phyloP scores from a whole-genome alignment of 2,797 vertebrate species.

The Gallirallus australis region DNA sequence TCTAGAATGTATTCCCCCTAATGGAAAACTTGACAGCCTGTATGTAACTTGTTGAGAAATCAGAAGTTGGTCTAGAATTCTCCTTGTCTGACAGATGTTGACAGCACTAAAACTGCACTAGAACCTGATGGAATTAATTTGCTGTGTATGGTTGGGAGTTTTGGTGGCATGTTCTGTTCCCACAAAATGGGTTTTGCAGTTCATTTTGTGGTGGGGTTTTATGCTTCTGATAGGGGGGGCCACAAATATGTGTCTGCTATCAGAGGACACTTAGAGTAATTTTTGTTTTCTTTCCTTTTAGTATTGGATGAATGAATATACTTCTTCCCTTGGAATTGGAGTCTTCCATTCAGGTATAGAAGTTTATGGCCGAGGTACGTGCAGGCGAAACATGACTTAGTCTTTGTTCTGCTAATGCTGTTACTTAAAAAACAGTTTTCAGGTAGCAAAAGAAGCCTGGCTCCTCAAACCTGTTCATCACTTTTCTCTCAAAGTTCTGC shows the following conservation, averaged over 20 bases:
- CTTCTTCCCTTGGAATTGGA: conserved; percentile 96
- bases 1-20: not conserved
- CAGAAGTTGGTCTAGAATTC: not conserved
- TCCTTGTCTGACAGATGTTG: not conserved
- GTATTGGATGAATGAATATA: conserved; percentile 99
- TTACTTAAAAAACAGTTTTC: not conserved
- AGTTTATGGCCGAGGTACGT: conserved; percentile 96
- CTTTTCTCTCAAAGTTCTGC: not conserved
- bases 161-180: not conserved
- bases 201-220: not conserved
- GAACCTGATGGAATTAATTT: not conserved
- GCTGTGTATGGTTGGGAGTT: not conserved
- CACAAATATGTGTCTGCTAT: not conserved
- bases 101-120: not conserved
- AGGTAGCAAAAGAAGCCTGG: not conserved
- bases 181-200: not conserved
- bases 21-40: not conserved
- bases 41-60: not conserved
- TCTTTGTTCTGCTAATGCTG: not conserved
- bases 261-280: not conserved
- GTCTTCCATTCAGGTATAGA: conserved; percentile 99
- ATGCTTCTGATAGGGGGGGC: not conserved
- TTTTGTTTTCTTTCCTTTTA: conserved; percentile 61
- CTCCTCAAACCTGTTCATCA: not conserved
- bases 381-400: not conserved